Percentiles rank a stretch among this genome's conserved stretches.
phyloP scores from a whole-genome alignment of 2,797 vertebrate genomes.

The Gastrophryne carolinensis region DNA sequence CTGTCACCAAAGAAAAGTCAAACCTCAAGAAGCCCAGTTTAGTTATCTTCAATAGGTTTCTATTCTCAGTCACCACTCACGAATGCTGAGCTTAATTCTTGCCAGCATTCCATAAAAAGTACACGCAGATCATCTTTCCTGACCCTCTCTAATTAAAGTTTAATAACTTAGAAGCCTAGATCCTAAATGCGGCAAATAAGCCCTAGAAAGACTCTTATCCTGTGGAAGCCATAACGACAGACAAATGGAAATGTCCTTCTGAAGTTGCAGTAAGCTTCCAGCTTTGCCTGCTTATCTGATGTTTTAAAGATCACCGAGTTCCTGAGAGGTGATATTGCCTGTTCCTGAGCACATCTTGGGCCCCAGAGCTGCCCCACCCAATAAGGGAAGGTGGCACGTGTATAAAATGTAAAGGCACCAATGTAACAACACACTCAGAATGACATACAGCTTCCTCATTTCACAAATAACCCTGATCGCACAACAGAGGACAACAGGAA shows the following conservation, averaged over 20 bases:
- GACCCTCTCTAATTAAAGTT: neutral
- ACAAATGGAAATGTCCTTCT: conserved; percentile 5
- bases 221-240: neutral
- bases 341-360: neutral
- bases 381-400: too few species aligned
- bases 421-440: too few species aligned
- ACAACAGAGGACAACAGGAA: too few species aligned
- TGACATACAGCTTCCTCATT: too few species aligned
- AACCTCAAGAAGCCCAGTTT: neutral
- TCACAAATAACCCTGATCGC: too few species aligned
- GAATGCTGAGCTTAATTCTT: neutral
- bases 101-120: neutral
- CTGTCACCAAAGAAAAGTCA: too few species aligned
- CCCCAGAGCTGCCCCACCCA: too few species aligned
- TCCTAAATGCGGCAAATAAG: neutral
- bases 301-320: neutral
- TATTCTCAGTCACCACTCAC: neutral
- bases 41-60: neutral
- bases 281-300: conserved; percentile 1
- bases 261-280: conserved; percentile 5
- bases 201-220: neutral
- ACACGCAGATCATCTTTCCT: neutral
- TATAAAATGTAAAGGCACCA: too few species aligned
- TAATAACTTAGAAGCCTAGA: neutral
- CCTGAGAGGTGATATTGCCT: neutral